These are phyloP conservation scores for Poecilobothrus nobilitatus DNA, from an alignment of 2,888 invertebrate species.

Conservation along the genomic window DNA sequence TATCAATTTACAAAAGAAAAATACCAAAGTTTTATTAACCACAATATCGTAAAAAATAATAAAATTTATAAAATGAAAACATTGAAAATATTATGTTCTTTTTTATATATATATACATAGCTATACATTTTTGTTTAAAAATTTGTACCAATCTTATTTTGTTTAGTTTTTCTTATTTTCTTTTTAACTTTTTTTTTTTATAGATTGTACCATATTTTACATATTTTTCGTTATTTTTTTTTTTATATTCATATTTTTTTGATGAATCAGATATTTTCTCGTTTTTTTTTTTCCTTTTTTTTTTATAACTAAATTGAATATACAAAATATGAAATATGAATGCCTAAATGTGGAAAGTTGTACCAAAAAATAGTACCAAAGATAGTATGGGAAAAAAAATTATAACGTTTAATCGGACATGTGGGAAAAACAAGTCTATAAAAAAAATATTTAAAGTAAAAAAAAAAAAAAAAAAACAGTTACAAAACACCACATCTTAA, in stretches of 20 bases:
- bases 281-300: neutral
- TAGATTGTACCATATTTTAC: too few species aligned
- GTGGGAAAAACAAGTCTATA: constrained; percentile 28
- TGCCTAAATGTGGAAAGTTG: neutral
- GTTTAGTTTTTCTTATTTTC: too few species aligned
- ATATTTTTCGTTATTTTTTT: neutral
- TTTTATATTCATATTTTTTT: neutral
- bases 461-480: constrained; percentile 23
- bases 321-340: neutral
- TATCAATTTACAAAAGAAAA: too few species aligned
- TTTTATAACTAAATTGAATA: constrained; percentile 1
- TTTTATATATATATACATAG: too few species aligned
- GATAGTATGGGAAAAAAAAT: neutral
- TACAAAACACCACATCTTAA: constrained; percentile 29
- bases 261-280: neutral
- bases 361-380: neutral
- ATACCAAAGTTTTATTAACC: too few species aligned
- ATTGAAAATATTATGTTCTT: too few species aligned
- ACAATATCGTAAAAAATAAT: too few species aligned
- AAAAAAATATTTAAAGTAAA: constrained; percentile 18
- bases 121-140: too few species aligned
- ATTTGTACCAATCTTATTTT: too few species aligned
- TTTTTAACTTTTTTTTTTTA: too few species aligned
- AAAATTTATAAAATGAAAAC: too few species aligned
- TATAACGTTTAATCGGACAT: neutral